These are phyloP conservation scores for Mechanitis mazaeus DNA, from an alignment of 2,888 invertebrate species.

Conservation along the genomic window DNA sequence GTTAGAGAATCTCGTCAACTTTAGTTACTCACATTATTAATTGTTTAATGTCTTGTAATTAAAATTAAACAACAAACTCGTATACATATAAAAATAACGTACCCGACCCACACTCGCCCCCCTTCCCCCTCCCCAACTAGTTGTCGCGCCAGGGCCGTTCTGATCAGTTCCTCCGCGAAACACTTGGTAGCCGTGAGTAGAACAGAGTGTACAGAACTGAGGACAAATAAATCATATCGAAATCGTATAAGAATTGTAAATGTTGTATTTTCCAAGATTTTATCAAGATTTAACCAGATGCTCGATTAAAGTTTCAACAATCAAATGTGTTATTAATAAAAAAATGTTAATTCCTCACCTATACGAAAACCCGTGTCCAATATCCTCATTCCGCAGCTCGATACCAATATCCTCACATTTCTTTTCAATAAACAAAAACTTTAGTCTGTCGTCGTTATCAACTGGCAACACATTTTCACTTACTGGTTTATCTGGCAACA, in stretches of 20 bases:
- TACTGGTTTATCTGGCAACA: constrained; percentile 19
- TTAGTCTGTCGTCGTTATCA: constrained; percentile 46
- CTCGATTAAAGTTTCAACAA: neutral
- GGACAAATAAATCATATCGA: constrained; percentile 1
- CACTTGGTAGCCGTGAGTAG: constrained; percentile 68
- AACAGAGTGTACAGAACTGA: constrained; percentile 67
- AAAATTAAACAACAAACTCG: neutral
- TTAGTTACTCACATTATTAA: too few species aligned
- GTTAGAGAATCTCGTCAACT: too few species aligned
- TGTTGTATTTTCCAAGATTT: too few species aligned
- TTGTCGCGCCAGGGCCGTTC: constrained; percentile 50
- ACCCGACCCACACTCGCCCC: constrained; percentile 54
- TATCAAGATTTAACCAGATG: too few species aligned
- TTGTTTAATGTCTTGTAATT: too few species aligned
- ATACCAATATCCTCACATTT: constrained; percentile 61
- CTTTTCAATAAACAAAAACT: constrained; percentile 55
- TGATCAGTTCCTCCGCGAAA: constrained; percentile 69
- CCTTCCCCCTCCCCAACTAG: constrained; percentile 61
- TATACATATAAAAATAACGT: constrained; percentile 16
- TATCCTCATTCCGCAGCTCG: constrained; percentile 61
- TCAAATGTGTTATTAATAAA: neutral
- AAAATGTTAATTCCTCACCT: constrained; percentile 46
- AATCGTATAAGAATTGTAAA: neutral
- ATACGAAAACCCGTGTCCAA: constrained; percentile 60
- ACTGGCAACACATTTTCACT: constrained; percentile 48